Percentiles rank a stretch among this genome's conserved stretches.
Evolutionary conservation across 2,113 vertebrate genomes (phyloP).

Genomic region (Beaufortia kweichowensis): DNA sequence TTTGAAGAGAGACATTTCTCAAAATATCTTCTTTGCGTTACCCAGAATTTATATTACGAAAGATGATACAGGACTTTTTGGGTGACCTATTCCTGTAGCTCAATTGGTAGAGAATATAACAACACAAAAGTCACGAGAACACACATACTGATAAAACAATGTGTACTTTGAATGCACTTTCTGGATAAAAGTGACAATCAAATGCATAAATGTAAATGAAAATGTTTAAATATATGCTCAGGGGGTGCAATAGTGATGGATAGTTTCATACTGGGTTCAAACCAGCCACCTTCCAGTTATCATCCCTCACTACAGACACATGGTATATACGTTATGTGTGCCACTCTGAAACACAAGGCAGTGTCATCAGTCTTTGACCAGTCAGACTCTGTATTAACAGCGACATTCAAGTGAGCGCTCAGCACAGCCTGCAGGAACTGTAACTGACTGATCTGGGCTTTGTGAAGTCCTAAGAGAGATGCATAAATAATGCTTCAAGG

Average conservation of each 20-base stretch:
- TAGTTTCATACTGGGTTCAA: background rate
- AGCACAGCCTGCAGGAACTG: conserved; percentile 30
- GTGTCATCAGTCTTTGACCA: conserved; percentile 19
- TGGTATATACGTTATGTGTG: background rate
- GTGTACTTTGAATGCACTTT: too few relatives aligned
- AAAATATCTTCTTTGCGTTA: too few relatives aligned
- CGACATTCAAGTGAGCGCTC: conserved; percentile 41
- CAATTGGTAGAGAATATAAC: too few relatives aligned
- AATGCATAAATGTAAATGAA: too few relatives aligned
- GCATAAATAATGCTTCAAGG: conserved; percentile 52
- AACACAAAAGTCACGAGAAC: too few relatives aligned
- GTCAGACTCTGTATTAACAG: conserved; percentile 30
- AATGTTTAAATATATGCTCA: too few relatives aligned
- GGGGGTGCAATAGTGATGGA: background rate
- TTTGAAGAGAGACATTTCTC: too few relatives aligned
- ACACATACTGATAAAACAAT: too few relatives aligned
- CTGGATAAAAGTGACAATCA: too few relatives aligned
- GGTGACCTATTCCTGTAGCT: too few relatives aligned
- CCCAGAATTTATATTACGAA: too few relatives aligned
- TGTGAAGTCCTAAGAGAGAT: conserved; percentile 43
- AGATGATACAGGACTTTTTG: too few relatives aligned
- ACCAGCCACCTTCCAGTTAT: background rate
- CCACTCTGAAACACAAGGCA: background rate
- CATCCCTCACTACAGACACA: background rate
- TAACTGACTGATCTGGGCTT: conserved; percentile 55